A percentile compares a stretch with the other conserved stretches of the same genome.
Evolutionary conservation across 2,113 vertebrate genomes (phyloP).

Genomic region (Xenopus tropicalis): UCB_Xtro_10.0 CM004445.2:147157501-147158000

Average conservation of each 20-base stretch:
- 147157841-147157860: no score
- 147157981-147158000: slow-evolving; percentile 76
- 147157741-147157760: slow-evolving; percentile 69
- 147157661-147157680: slow-evolving; percentile 73
- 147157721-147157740: slow-evolving; percentile 75
- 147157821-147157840: no score
- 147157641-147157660: slow-evolving; percentile 67
- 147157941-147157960: slow-evolving; percentile 65
- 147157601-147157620: slow-evolving; percentile 68
- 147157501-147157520: no score
- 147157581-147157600: no score
- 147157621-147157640: slow-evolving; percentile 71
- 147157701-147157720: slow-evolving; percentile 74
- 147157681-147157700: slow-evolving; percentile 74
- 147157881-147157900: slow-evolving; percentile 55
- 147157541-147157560: no score
- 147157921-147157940: slow-evolving; percentile 72
- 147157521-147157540: no score
- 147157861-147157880: no score
- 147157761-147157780: slow-evolving; percentile 67
- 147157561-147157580: no score
- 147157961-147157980: slow-evolving; percentile 64
- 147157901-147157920: slow-evolving; percentile 76
- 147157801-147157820: no score
- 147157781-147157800: not conserved